Conservation (phyloP, 2,888 invertebrate genomes). For the Tenodera sinensis region DNA sequence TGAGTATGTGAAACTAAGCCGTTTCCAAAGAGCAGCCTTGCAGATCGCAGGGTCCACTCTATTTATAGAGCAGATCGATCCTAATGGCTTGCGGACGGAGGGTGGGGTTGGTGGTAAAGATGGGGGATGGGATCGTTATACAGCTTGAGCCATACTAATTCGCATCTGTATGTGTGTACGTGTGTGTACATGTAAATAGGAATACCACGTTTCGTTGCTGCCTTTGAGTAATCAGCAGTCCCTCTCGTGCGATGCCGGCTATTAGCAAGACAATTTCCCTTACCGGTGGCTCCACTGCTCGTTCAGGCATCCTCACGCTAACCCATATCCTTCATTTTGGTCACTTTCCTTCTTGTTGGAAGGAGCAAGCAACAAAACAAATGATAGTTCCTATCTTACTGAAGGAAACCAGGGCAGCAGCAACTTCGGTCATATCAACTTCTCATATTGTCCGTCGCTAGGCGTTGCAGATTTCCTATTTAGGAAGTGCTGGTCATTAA, state of each 20-base stretch:
- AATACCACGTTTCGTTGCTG: background rate
- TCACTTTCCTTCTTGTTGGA: background rate
- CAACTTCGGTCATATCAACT: background rate
- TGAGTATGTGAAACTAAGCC: background rate
- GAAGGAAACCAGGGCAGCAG: background rate
- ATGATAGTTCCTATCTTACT: background rate
- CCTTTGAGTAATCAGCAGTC: conserved; percentile 6
- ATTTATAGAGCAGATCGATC: background rate
- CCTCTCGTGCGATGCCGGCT: background rate
- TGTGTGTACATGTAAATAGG: background rate
- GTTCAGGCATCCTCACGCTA: background rate
- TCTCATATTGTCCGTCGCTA: background rate
- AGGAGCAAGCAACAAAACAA: background rate
- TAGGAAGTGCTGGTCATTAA: background rate
- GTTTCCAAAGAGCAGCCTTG: background rate
- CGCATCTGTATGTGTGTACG: background rate
- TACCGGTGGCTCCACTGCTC: background rate
- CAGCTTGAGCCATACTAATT: background rate
- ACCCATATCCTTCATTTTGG: background rate
- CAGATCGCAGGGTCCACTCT: background rate
- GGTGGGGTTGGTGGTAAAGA: background rate
- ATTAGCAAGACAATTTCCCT: background rate
- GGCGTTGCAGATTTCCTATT: background rate
- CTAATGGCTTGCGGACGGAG: background rate
- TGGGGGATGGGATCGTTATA: background rate